Conservation (phyloP, 2,888 invertebrate species). For the Zhuqinia jingwanae region DNA sequence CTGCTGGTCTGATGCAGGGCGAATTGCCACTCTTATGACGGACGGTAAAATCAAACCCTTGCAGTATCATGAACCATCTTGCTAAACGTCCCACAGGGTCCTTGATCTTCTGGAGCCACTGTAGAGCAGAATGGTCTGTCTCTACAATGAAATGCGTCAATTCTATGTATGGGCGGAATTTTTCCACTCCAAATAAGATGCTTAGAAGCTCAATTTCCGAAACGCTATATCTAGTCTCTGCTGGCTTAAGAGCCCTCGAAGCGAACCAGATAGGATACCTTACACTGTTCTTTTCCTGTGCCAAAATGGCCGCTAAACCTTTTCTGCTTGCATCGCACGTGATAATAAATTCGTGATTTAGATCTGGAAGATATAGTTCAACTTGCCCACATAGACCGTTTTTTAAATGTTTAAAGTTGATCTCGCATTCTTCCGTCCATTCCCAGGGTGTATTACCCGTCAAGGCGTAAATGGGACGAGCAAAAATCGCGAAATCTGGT, state of each 20-base stretch:
- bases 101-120: not conserved
- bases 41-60: slow-evolving; percentile 80
- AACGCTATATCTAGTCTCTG: not conserved
- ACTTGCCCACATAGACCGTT: slow-evolving; percentile 53
- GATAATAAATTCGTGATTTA: slow-evolving; percentile 76
- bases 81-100: slow-evolving; percentile 79
- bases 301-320: slow-evolving; percentile 79
- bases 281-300: slow-evolving; percentile 74
- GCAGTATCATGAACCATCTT: slow-evolving; percentile 81
- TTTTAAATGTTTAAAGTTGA: slow-evolving; percentile 56
- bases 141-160: slow-evolving; percentile 21
- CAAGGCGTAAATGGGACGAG: slow-evolving; percentile 57
- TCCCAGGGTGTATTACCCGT: slow-evolving; percentile 10
- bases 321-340: slow-evolving; percentile 79
- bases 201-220: slow-evolving; percentile 28
- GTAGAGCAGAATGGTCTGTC: slow-evolving; percentile 1
- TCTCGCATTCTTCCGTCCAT: slow-evolving; percentile 62
- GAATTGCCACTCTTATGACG: slow-evolving; percentile 80
- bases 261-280: slow-evolving; percentile 76
- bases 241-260: slow-evolving; percentile 24
- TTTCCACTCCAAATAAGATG: slow-evolving; percentile 25
- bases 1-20: slow-evolving; percentile 80
- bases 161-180: slow-evolving; percentile 12
- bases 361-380: slow-evolving; percentile 76
- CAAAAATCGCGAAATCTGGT: slow-evolving; percentile 42